These are phyloP conservation scores for Okapia johnstoni DNA, from an alignment of 2,113 vertebrate species.

Conservation along the genomic window DNA sequence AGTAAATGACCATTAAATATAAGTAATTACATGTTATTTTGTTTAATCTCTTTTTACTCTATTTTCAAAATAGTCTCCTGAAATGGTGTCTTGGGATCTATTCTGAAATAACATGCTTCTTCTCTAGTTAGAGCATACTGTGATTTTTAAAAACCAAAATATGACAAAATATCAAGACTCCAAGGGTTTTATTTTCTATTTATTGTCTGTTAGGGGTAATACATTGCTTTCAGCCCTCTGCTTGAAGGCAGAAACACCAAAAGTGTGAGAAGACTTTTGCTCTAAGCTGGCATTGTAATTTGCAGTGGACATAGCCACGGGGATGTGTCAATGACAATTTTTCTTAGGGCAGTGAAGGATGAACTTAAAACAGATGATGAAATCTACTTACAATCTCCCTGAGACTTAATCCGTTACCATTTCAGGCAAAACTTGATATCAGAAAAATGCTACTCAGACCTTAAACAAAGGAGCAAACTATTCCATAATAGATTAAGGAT, in stretches of 20 bases:
- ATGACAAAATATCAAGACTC: background rate
- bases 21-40: background rate
- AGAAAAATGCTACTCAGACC: background rate
- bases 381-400: background rate
- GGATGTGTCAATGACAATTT: background rate
- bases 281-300: background rate
- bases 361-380: background rate
- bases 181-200: background rate
- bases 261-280: background rate
- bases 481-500: background rate
- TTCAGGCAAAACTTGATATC: background rate
- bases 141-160: background rate
- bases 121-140: background rate
- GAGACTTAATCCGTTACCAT: slow-evolving; percentile 4
- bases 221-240: background rate
- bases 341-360: background rate
- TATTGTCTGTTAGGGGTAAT: background rate
- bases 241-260: background rate
- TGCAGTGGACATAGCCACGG: background rate
- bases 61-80: background rate
- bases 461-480: slow-evolving; percentile 15
- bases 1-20: background rate
- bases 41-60: background rate
- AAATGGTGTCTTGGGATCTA: background rate
- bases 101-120: background rate